Percentiles rank a stretch among this genome's conserved stretches.
Evolutionary conservation across 2,888 invertebrate genomes (phyloP).

Genomic region (Limnephilus rhombicus): DNA sequence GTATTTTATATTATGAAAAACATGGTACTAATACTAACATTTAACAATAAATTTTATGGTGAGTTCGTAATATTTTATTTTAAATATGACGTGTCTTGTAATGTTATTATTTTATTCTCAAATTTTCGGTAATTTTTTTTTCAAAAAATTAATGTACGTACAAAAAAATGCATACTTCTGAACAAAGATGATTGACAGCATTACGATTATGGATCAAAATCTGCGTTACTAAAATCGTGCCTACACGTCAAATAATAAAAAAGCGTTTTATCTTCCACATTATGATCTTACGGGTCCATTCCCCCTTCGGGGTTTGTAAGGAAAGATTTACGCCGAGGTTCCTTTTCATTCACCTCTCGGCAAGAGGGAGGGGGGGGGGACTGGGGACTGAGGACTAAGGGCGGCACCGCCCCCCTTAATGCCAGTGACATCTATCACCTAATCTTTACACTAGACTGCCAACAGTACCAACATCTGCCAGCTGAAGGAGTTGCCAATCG

Average conservation of each 20-base stretch:
- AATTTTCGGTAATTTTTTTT: too few species aligned
- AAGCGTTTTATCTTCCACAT: slow-evolving; percentile 47
- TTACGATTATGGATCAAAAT: slow-evolving; percentile 15
- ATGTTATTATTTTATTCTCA: too few species aligned
- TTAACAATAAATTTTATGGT: too few species aligned
- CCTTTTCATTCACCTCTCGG: slow-evolving; percentile 48
- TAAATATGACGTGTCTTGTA: too few species aligned
- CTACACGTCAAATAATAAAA: slow-evolving; percentile 39
- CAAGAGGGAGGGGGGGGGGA: not conserved
- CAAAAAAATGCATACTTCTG: not conserved
- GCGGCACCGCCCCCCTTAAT: slow-evolving; percentile 52
- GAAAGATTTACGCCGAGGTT: slow-evolving; percentile 46
- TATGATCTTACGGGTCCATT: slow-evolving; percentile 48
- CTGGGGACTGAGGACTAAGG: not conserved
- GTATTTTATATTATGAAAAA: too few species aligned
- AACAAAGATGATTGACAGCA: not conserved
- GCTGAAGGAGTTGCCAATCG: slow-evolving; percentile 30
- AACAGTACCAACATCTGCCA: slow-evolving; percentile 58
- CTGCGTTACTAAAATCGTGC: not conserved
- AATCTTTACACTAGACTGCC: slow-evolving; percentile 57
- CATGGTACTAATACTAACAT: too few species aligned
- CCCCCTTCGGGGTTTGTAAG: slow-evolving; percentile 35
- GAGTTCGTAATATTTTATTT: too few species aligned
- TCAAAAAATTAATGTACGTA: not conserved
- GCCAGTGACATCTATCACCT: slow-evolving; percentile 57